Evolutionary conservation across 2,797 vertebrate species (phyloP), one percentile per base, ranked within the genome.

Genomic region (Trachurus trachurus): DNA sequence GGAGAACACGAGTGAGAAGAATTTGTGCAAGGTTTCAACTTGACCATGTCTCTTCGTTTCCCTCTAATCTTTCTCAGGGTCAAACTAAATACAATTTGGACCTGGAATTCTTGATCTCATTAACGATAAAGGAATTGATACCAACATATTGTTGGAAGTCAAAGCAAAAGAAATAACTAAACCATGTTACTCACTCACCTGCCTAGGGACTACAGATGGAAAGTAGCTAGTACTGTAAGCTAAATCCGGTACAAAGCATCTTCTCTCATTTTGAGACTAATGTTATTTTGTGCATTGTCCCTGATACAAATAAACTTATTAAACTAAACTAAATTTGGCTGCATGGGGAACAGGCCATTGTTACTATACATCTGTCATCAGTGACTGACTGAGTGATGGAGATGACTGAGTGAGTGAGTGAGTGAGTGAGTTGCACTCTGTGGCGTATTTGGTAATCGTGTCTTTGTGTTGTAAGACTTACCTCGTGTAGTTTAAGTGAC

Each of bases 401-500:
- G 26, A 26, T 26, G 31, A 34, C 2, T 34, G 31, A 34, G 40
- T 42, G 40, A 42, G 40, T 42, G 31, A 34, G 31, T 34, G 31
- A 34, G 31, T 34, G 31, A 34, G 40, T 42, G 40, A 42, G 40
- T 42, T 50, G 22, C 13, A 15, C 29, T 1, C 4, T n/a, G 26
- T 53, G 31, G 31, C 31, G 5, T 34, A 34, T 34, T 34, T 6
- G 64, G 12, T 11, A 22, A 11, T 47, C 67, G 93, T 58, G 60
- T 57, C 17, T 39, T 10, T 2, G 2, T 47, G 47, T 26, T 22
- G 1, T 19, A 5, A 37, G 57, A 22, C 76, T 1, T 53, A 99
- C 98, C 97, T 99, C 97, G 0, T 99, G 97, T 47, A 98, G 96
- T 80, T 99, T 99, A 80, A 89, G 94, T 31, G 96, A 91, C 0